phyloP scores from a whole-genome alignment of 2,797 vertebrate species.

The Coilia nasus region DNA sequence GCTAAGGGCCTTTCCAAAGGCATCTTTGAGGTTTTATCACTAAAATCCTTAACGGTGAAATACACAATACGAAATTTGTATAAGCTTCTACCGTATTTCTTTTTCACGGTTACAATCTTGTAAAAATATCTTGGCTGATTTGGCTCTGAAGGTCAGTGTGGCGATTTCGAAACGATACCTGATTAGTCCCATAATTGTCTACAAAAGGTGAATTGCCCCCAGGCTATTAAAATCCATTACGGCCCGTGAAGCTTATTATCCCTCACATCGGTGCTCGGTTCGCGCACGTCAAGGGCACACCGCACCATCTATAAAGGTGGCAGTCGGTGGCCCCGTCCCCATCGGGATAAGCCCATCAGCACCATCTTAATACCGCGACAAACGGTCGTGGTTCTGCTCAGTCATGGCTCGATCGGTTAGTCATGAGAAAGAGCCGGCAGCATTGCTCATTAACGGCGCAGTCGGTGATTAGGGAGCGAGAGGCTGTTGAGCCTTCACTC shows the following conservation, averaged over 20 bases:
- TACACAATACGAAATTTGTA: neutral
- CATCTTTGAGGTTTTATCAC: neutral
- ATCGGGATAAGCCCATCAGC: neutral
- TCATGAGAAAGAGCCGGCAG: neutral
- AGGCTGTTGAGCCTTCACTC: too few species aligned
- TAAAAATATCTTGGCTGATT: neutral
- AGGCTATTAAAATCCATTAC: constrained; percentile 20
- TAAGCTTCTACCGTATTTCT: too few species aligned
- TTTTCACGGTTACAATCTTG: neutral
- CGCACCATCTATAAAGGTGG: neutral
- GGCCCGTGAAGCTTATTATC: neutral
- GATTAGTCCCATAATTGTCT: constrained; percentile 8
- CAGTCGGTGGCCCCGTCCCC: neutral
- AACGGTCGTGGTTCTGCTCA: neutral
- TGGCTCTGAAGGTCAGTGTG: neutral
- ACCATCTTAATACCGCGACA: neutral
- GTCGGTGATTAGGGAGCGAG: neutral
- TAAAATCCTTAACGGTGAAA: neutral
- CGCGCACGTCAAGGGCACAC: neutral
- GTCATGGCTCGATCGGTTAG: neutral
- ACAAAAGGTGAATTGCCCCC: constrained; percentile 13
- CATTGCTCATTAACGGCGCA: neutral
- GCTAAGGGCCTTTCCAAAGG: neutral
- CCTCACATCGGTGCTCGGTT: neutral
- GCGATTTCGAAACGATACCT: neutral